phyloP scores from a whole-genome alignment of 2,113 vertebrate species.

The Tor tambroides region DNA sequence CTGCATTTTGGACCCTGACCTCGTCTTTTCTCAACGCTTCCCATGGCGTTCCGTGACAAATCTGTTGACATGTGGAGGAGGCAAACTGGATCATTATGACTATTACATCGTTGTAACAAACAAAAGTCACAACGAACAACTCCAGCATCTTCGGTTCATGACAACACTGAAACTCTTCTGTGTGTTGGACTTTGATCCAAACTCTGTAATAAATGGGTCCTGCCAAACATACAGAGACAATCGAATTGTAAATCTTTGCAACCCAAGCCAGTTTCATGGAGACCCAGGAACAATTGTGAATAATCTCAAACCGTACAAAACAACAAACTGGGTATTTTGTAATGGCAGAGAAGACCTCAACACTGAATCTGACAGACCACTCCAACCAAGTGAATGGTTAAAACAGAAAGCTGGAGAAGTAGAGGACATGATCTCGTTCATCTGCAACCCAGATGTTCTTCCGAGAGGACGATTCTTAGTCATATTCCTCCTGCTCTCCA shows the following conservation, averaged over 20 bases:
- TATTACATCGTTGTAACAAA: conserved; percentile 78
- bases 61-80: conserved; percentile 64
- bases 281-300: conserved; percentile 66
- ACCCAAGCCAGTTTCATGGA: conserved; percentile 72
- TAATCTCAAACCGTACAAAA: conserved; percentile 76
- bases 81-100: conserved; percentile 64
- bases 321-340: conserved; percentile 84
- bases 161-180: conserved; percentile 77
- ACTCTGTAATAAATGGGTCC: conserved; percentile 70
- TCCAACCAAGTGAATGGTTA: conserved; percentile 14
- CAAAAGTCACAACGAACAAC: conserved; percentile 71
- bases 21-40: too few species aligned
- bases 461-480: conserved; percentile 70
- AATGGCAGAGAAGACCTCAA: conserved; percentile 67
- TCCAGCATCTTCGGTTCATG: conserved; percentile 76
- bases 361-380: conserved; percentile 15
- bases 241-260: conserved; percentile 71
- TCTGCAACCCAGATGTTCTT: conserved; percentile 71
- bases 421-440: conserved; percentile 41
- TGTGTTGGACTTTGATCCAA: conserved; percentile 78
- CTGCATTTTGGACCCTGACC: too few species aligned
- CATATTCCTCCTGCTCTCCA: conserved; percentile 74
- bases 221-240: conserved; percentile 70
- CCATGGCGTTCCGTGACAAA: too few species aligned
- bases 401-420: background rate